Evolutionary conservation across 1,140 invertebrate species (phyloP), one percentile per base, ranked within the genome.

Genomic region (Ostrea denselamellosa): DNA sequence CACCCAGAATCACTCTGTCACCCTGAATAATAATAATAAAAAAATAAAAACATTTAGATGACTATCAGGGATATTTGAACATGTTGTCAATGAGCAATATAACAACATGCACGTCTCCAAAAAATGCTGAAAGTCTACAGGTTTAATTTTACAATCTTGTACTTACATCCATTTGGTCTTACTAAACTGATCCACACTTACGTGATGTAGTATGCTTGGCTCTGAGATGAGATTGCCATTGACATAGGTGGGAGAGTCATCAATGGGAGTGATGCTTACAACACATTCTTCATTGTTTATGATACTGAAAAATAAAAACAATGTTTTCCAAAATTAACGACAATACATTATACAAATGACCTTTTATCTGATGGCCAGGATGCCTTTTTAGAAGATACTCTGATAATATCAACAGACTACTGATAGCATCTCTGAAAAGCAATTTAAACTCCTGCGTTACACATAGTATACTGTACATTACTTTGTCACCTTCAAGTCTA

Each of bases 1-100:
- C 96, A 25, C 96, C 96, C 34, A 97, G 95, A 3, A 97, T 96
- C 34, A 97, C 93, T 58, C 96, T 95, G 92, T 97, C 96, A 2
- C 96, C 96, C 94, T 95, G 90, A 84, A 90, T 68, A 86, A 68
- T 83, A n/a, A 4, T 25, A 22, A 56, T 56, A 58, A 19, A 44
- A 44, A 44, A 44, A 44, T 5, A 44, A 44, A 1, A 44, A 62
- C n/a, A 54, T 12, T 12, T 56, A 8, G 9, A n/a, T 1, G 0
- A n/a, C 56, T 2, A 62, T n/a, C 17, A 19, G 19, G n/a, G 5
- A 19, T 19, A 62, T 62, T 62, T 19, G 17, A 2, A 58, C 8
- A 58, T n/a, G n/a, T 44, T 19, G n/a, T 62, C 56, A 62, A 19
- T 62, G 3, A 62, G 17, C 17, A 62, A 44, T 44, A 44, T n/a